Evolutionary conservation across 2,888 invertebrate species (phyloP).

Genomic region (Lingula anatina): DNA sequence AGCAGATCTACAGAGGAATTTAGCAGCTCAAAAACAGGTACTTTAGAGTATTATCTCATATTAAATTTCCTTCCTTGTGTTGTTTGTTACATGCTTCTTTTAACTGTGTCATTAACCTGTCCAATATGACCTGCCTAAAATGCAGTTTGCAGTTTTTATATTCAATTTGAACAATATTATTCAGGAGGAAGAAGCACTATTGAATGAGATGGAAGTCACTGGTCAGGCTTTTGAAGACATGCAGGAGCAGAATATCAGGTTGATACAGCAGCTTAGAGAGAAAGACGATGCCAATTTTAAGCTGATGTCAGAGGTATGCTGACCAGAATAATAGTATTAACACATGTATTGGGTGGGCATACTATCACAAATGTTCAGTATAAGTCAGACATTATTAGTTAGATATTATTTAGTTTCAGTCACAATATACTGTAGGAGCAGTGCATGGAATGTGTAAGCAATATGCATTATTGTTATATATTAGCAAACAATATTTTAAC

Average conservation of each 20-base stretch:
- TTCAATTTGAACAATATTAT: not conserved
- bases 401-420: too few relatives aligned
- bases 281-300: constrained; percentile 96
- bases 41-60: too few relatives aligned
- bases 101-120: too few relatives aligned
- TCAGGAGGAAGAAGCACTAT: constrained; percentile 84
- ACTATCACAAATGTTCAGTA: too few relatives aligned
- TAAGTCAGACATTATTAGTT: too few relatives aligned
- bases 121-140: too few relatives aligned
- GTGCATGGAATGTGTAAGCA: too few relatives aligned
- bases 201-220: constrained; percentile 98
- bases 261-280: constrained; percentile 90
- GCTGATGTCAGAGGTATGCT: constrained; percentile 81
- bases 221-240: constrained; percentile 99
- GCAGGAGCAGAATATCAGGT: constrained; percentile 95
- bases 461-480: too few relatives aligned
- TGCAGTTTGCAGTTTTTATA: not conserved
- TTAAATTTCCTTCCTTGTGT: not conserved
- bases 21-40: constrained; percentile 68
- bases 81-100: not conserved
- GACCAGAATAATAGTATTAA: too few relatives aligned
- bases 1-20: constrained; percentile 82
- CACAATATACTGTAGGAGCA: too few relatives aligned
- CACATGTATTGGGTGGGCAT: too few relatives aligned
- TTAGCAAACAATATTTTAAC: too few relatives aligned